Evolutionary conservation across 1,140 invertebrate genomes (phyloP), one percentile per base, ranked within the genome.

Genomic region (Lasioglossum albipes): DNA sequence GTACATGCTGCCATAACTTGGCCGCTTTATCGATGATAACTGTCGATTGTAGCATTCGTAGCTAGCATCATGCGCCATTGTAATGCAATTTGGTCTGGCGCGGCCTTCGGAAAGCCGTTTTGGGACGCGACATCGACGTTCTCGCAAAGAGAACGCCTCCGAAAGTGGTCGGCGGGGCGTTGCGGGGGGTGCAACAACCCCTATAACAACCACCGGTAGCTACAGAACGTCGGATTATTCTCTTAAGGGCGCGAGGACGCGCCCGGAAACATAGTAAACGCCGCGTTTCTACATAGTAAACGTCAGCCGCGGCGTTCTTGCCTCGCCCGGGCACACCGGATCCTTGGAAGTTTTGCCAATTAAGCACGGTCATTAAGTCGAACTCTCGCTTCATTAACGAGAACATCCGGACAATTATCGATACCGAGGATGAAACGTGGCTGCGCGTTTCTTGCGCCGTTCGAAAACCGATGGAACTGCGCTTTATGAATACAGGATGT

Each of bases 301-400:
- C 61, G 69, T 79, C 70, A 68, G 45, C 61, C 16, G 52, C 16
- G 61, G 65, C 36, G 77, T 73, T 79, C 66, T 79, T 79, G 77
- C 31, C 45, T 49, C 45, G 9, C 10, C 45, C 6, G 57, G 18
- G 70, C 57, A 62, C 45, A 65, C 42, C 62, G 69, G 77, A 73
- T 79, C 77, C 77, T 79, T 75, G 72, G 77, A 76, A 86, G 84
- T 86, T 86, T 86, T 83, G 80, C 81, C 81, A 86, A 86, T 86
- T 86, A 86, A 83, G 84, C 67, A 75, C 52, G 68, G 68, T 42
- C 83, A 86, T 86, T 80, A 83, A 86, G 85, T 86, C 84, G 75
- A 79, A 72, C 75, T 71, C 72, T 57, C 42, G 83, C 79, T 84
- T 85, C 84, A 85, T 85, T 85, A 85, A 80, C 64, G 83, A 82